Evolutionary conservation across 2,888 invertebrate species (phyloP), one percentile per base, ranked within the genome.

Genomic region (Agriopis leucophaearia): DNA sequence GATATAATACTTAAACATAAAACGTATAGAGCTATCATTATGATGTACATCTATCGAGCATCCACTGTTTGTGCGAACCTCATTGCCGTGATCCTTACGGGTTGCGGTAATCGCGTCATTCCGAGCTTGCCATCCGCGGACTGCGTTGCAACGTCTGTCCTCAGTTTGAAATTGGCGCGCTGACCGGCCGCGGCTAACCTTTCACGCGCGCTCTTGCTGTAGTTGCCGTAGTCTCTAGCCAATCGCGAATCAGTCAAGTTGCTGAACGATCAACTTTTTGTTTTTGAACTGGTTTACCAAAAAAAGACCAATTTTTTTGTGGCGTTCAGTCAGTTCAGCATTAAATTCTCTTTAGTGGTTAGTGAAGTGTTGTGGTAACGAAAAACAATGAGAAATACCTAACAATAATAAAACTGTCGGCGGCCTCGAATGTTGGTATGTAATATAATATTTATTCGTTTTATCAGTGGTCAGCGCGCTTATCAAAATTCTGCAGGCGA

Each of bases 81-180:
- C 45, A 47, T 47, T 27, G 27, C 15, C 54, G 48, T 59, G 36
- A 66, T 72, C 66, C 70, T 74, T 75, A 70, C 59, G 56, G 66
- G 59, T 72, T 63, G 66, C 70, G 69, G 71, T 67, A 69, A 62
- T 47, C 59, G 59, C 59, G 56, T 70, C 60, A 66, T 48, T 47
- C 52, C 63, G 50, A 59, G 48, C 54, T 59, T 57, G 72, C 72
- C 66, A 77, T 77, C 75, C 75, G 73, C 78, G 74, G 77, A 76
- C 47, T 55, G 73, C 73, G 60, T 72, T 74, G 70, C 66, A 58
- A 55, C 69, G 61, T 40, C 67, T 71, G 63, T 71, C 65, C 75
- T 79, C 87, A 88, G 89, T 92, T 92, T 86, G 88, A 91, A 92
- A 85, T 92, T 92, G 88, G 92, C 92, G 92, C 90, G 88, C 82